These are phyloP conservation scores for Cremastinae sp. DNA, from an alignment of 2,888 invertebrate genomes.

Conservation along the genomic window DNA sequence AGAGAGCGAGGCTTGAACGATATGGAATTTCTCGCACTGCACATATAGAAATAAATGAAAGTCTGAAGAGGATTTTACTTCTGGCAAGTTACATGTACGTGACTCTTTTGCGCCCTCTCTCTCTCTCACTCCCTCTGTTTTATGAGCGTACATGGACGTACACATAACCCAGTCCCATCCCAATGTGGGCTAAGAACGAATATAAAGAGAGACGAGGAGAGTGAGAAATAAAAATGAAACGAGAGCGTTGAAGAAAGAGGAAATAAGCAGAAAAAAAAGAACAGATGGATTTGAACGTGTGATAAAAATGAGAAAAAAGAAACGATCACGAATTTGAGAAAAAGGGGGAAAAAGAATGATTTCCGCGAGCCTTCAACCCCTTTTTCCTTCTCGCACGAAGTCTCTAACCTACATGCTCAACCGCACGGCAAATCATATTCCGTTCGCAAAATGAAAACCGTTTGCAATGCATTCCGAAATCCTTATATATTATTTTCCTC, in stretches of 20 bases:
- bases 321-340: constrained; percentile 34
- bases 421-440: constrained; percentile 73
- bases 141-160: constrained; percentile 29
- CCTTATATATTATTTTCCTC: constrained; percentile 23
- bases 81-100: constrained; percentile 55
- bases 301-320: constrained; percentile 24
- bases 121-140: too few relatives aligned
- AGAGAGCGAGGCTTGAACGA: constrained; percentile 4
- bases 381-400: constrained; percentile 39
- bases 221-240: constrained; percentile 22
- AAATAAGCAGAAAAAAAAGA: constrained; percentile 21
- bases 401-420: constrained; percentile 71
- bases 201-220: constrained; percentile 27
- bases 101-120: constrained; percentile 27
- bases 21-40: not conserved
- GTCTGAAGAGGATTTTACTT: constrained; percentile 52
- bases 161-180: constrained; percentile 19
- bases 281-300: constrained; percentile 54
- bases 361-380: constrained; percentile 32
- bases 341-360: constrained; percentile 40
- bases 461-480: constrained; percentile 63
- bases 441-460: constrained; percentile 72
- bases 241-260: constrained; percentile 32
- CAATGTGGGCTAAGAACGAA: constrained; percentile 44
- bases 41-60: constrained; percentile 34